Conservation (phyloP, 1,140 invertebrate species). For the Theocolax elegans region DNA sequence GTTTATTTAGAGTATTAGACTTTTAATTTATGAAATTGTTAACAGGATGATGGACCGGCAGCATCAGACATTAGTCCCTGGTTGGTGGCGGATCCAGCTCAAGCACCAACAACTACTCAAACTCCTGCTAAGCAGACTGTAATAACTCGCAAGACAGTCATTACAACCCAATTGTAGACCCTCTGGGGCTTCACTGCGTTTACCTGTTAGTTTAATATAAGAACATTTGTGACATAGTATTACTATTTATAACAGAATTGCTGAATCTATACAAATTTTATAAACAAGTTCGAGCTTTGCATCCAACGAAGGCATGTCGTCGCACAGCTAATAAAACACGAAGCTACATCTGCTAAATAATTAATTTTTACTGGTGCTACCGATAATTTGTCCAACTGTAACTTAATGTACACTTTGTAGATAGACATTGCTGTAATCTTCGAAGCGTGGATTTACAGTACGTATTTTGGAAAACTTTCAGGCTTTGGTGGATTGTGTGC, state of each 20-base stretch:
- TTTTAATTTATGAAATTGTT: constrained; percentile 8
- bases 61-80: constrained; percentile 77
- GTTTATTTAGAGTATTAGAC: too few relatives aligned
- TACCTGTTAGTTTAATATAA: constrained; percentile 28
- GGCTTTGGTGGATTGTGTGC: constrained; percentile 35
- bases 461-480: constrained; percentile 27
- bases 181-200: constrained; percentile 3
- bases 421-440: constrained; percentile 17
- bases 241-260: constrained; percentile 42
- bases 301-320: constrained; percentile 24
- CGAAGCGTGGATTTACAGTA: neutral
- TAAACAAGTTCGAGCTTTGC: constrained; percentile 37
- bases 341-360: constrained; percentile 22
- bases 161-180: constrained; percentile 81
- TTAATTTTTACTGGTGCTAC: constrained; percentile 40
- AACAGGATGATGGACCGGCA: constrained; percentile 56
- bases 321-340: neutral
- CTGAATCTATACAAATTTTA: too few relatives aligned
- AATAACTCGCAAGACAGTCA: constrained; percentile 84
- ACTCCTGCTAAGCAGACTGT: constrained; percentile 75
- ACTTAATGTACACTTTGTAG: constrained; percentile 27
- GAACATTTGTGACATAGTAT: constrained; percentile 36
- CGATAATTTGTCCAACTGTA: constrained; percentile 12
- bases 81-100: constrained; percentile 79
- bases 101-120: constrained; percentile 69